Conservation (phyloP, 1,140 invertebrate species). For the Heliconius eleuchia region DNA sequence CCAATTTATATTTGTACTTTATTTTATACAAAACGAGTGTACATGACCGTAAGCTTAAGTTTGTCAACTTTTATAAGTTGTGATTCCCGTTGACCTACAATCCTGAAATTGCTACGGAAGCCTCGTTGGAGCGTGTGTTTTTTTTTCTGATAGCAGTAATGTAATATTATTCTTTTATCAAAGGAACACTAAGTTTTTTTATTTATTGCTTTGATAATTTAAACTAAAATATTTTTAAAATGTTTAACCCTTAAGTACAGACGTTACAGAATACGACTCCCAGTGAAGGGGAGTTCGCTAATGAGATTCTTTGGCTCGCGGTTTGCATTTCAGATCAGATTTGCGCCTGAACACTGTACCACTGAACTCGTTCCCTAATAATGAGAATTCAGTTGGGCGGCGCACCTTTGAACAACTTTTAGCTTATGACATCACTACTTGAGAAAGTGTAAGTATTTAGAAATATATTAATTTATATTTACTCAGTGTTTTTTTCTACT, state of each 20-base stretch:
- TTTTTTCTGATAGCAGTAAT: too few species aligned
- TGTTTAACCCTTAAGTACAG: background rate
- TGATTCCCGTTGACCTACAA: too few species aligned
- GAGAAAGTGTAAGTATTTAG: background rate
- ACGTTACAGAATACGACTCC: conserved; percentile 54
- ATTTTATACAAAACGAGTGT: too few species aligned
- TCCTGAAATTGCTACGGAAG: too few species aligned
- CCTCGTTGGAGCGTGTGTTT: too few species aligned
- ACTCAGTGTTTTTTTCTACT: too few species aligned
- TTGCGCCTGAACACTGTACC: conserved; percentile 47
- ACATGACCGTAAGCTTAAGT: too few species aligned
- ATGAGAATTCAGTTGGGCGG: conserved; percentile 47
- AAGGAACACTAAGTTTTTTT: too few species aligned
- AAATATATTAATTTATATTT: background rate
- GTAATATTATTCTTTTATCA: too few species aligned
- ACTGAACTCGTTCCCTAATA: conserved; percentile 55
- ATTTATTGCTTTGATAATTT: background rate
- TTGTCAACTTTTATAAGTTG: too few species aligned
- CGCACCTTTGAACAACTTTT: conserved; percentile 32
- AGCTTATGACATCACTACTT: conserved; percentile 11
- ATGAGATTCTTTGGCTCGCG: conserved; percentile 78
- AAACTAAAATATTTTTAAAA: background rate
- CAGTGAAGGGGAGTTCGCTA: conserved; percentile 58
- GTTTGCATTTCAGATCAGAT: conserved; percentile 78
- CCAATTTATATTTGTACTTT: too few species aligned